Base-by-base conservation (phyloP, 1,140 invertebrate genomes). In the Platyscapa corneri region DNA sequence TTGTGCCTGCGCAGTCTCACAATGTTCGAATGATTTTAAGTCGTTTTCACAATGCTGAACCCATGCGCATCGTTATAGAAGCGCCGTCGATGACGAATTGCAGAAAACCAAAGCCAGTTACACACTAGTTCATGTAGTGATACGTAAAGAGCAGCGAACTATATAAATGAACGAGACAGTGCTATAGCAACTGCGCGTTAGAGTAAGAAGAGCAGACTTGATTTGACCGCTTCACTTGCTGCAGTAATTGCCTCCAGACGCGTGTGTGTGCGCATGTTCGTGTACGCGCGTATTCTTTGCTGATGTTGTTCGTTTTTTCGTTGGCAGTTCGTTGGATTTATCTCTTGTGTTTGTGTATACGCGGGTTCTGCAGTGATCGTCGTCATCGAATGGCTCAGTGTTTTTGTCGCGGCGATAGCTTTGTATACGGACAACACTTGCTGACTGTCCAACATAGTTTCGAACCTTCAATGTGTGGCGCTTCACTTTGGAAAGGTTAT, bases 401-500 rank as follows among this genome's bases (percentile, higher is more conserved):
- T 39, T 65, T 39, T 64, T n/a, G 78, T 67, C 42, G 27, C 27
- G 27, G 20, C 30, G 3, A 49, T 49, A 49, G 23, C 39, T n/a
- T 14, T n/a, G 16, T 53, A 10, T 14, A 16, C 18, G 49, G 49
- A 16, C 18, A 2, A 2, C 16, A 10, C 49, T 10, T 10, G 2
- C 8, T 18, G 49, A 53, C 49, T 10, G 49, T 16, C 49, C 49
- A 46, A 46, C 37, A 27, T 0, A 60, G 23, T 67, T 12, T 10
- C 42, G 20, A 30, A 7, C 67, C 20, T 32, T 46, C 27, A 5
- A 14, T 39, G 67, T n/a, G 42, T 76, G 46, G 70, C 46, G 74
- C 70, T 74, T 74, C 27, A 37, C 34, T 74, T 74, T 42, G 1
- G 14, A 42, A 77, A 78, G 83, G 83, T 84, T 84, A 84, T 84